Percentiles rank a stretch among this genome's conserved stretches.
Conservation (phyloP, 2,888 invertebrate species). For the Caradrina kadenii region DNA sequence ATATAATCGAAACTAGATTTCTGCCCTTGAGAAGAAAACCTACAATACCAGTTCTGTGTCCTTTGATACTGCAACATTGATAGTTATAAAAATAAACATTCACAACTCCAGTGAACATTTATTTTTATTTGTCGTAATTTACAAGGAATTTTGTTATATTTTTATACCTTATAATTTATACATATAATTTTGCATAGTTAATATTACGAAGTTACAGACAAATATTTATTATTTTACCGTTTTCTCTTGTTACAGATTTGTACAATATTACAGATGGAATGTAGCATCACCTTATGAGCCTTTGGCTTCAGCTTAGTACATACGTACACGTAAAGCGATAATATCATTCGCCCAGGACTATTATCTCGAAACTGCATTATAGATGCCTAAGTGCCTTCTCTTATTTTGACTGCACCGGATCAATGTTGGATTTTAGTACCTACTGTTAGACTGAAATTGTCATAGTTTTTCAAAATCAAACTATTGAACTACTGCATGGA, state of each 20-base stretch:
- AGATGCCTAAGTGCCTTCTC: constrained; percentile 10
- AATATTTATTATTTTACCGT: neutral
- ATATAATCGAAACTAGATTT: constrained; percentile 16
- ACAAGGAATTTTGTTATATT: neutral
- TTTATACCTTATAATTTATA: too few species aligned
- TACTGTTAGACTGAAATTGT: constrained; percentile 7
- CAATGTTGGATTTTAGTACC: neutral
- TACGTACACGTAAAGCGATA: neutral
- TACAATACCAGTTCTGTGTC: constrained; percentile 7
- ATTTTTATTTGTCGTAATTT: neutral
- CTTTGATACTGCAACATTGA: constrained; percentile 6
- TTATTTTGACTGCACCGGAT: neutral
- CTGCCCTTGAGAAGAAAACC: constrained; percentile 4
- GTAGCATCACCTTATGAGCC: constrained; percentile 68
- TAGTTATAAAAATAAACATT: constrained; percentile 29
- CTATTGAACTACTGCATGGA: neutral
- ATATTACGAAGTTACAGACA: neutral
- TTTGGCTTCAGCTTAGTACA: constrained; percentile 30
- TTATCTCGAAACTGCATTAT: neutral
- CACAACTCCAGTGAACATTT: neutral
- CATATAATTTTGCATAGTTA: too few species aligned
- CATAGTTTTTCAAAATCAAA: constrained; percentile 12
- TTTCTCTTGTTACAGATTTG: constrained; percentile 74
- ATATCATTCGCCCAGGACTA: neutral
- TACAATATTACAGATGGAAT: constrained; percentile 77